These are phyloP conservation scores for Zeuzera pyrina DNA, from an alignment of 2,888 invertebrate species.

Conservation along the genomic window DNA sequence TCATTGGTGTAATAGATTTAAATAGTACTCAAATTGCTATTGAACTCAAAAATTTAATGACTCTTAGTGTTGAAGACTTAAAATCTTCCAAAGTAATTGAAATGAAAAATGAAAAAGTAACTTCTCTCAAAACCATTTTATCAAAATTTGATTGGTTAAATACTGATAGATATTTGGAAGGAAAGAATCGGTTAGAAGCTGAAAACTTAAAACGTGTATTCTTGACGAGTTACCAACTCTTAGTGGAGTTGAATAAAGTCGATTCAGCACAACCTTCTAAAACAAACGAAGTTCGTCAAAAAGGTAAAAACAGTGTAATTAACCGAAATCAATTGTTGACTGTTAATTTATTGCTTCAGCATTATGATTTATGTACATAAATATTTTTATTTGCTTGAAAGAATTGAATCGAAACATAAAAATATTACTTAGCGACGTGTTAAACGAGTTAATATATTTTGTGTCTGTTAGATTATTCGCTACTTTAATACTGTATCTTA, in stretches of 20 bases:
- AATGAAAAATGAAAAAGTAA: slow-evolving; percentile 22
- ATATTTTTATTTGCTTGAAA: too few relatives aligned
- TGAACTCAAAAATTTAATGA: slow-evolving; percentile 24
- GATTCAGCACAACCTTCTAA: slow-evolving; percentile 13
- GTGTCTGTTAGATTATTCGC: too few relatives aligned
- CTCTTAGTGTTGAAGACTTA: slow-evolving; percentile 12
- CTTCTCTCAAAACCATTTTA: slow-evolving; percentile 21
- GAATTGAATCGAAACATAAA: too few relatives aligned
- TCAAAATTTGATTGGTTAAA: slow-evolving; percentile 35
- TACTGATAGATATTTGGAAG: slow-evolving; percentile 23
- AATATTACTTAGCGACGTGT: too few relatives aligned
- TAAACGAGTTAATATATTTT: too few relatives aligned
- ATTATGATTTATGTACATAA: too few relatives aligned
- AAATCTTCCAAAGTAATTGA: slow-evolving; percentile 12
- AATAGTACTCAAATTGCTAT: slow-evolving; percentile 23
- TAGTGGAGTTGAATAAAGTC: slow-evolving; percentile 25
- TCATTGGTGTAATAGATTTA: slow-evolving; percentile 22
- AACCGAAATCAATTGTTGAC: too few relatives aligned
- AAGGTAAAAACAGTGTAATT: slow-evolving; percentile 27
- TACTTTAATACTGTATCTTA: too few relatives aligned
- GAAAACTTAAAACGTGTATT: slow-evolving; percentile 27
- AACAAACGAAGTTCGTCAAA: slow-evolving; percentile 9
- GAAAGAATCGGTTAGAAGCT: slow-evolving; percentile 21
- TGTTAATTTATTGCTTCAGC: too few relatives aligned
- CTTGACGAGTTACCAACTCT: slow-evolving; percentile 29